Evolutionary conservation across 1,140 invertebrate species (phyloP).

Genomic region (Drosophila aff.): DNA sequence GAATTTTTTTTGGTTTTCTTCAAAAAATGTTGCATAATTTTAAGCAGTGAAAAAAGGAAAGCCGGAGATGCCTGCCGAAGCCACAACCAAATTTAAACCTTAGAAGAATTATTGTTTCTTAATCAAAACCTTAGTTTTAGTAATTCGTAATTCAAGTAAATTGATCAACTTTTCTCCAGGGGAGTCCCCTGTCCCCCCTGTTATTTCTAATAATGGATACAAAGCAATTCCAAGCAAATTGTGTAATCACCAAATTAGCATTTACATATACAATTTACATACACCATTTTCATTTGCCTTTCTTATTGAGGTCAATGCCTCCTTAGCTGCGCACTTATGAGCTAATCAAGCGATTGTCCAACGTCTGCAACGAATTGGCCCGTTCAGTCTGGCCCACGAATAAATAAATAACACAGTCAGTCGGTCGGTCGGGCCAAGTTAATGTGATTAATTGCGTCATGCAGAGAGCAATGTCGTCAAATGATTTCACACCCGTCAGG

Average conservation of each 20-base stretch:
- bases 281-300: constrained; percentile 14
- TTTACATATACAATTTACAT: constrained; percentile 14
- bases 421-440: constrained; percentile 33
- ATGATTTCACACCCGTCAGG: constrained; percentile 72
- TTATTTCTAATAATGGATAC: neutral
- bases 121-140: neutral
- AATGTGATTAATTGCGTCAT: constrained; percentile 80
- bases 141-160: neutral
- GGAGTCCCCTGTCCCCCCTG: neutral
- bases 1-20: neutral
- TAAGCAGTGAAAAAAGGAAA: neutral
- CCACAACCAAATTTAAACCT: neutral
- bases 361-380: constrained; percentile 32
- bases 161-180: too few species aligned
- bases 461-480: constrained; percentile 68
- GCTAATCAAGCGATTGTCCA: constrained; percentile 43
- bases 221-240: constrained; percentile 2
- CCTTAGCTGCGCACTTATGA: constrained; percentile 43
- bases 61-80: neutral
- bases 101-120: too few species aligned
- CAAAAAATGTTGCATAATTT: neutral
- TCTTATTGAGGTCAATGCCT: constrained; percentile 41
- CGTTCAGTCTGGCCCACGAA: constrained; percentile 36
- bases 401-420: constrained; percentile 42
- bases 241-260: constrained; percentile 33